A percentile compares a stretch with the other conserved stretches of the same genome.
Conservation (phyloP, 2,113 vertebrate genomes). For the Mormyrus lacerda region DNA sequence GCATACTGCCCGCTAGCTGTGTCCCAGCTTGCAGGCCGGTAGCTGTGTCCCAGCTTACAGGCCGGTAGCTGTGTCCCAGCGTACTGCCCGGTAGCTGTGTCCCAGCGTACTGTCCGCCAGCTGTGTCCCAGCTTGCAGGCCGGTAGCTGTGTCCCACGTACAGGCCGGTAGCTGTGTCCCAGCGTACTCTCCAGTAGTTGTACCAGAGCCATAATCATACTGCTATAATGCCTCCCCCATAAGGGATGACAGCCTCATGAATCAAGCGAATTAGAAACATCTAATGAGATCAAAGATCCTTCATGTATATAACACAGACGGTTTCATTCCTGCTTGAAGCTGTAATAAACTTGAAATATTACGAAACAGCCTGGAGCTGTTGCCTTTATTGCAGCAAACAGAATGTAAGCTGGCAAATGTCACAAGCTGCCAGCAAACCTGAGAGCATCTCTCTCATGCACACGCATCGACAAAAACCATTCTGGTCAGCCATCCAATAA, state of each 20-base stretch:
- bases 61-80: no score
- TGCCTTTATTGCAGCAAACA: slow-evolving; percentile 1
- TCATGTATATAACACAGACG: neutral
- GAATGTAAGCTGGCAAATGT: neutral
- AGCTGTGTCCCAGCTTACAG: no score
- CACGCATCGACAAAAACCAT: neutral
- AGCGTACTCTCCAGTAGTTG: neutral
- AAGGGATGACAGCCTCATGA: neutral
- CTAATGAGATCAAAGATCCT: slow-evolving; percentile 1
- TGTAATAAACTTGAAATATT: neutral
- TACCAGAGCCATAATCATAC: neutral
- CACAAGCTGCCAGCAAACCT: neutral
- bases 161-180: neutral
- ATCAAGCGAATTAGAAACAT: neutral
- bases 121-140: no score
- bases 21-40: no score
- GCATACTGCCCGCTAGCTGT: no score
- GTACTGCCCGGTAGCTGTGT: no score
- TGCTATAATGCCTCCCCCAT: neutral
- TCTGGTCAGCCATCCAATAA: neutral
- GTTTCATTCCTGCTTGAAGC: neutral
- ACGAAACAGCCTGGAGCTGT: neutral
- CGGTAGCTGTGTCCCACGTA: neutral
- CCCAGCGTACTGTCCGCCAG: no score
- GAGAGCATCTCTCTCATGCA: neutral